These are phyloP conservation scores for Bruchidius siliquastri DNA, from an alignment of 2,888 invertebrate genomes.

Conservation along the genomic window DNA sequence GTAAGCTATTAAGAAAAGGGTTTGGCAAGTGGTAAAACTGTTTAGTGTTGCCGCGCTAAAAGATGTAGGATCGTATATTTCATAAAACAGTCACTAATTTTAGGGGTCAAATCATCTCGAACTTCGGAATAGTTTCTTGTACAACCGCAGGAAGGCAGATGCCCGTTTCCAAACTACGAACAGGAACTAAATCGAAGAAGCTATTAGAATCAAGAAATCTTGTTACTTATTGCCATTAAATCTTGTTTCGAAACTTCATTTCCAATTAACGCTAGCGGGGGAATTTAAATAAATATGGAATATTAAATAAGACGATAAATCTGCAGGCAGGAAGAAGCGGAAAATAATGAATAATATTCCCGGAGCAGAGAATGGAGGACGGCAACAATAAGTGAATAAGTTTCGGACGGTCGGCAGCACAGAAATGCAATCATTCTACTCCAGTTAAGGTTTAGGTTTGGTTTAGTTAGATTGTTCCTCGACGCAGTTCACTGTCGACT, in stretches of 20 bases:
- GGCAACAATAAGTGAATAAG: slow-evolving; percentile 31
- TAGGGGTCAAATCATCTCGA: too few species aligned
- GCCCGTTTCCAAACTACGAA: background rate
- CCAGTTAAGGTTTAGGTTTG: slow-evolving; percentile 51
- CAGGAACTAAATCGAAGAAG: background rate
- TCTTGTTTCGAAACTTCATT: background rate
- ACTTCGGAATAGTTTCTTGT: too few species aligned
- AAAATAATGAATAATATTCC: slow-evolving; percentile 21
- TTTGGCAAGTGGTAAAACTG: too few species aligned
- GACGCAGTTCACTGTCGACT: slow-evolving; percentile 49
- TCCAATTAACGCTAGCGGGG: slow-evolving; percentile 4
- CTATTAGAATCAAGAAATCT: background rate
- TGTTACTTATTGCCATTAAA: background rate
- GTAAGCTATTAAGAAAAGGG: too few species aligned
- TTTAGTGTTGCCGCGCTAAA: too few species aligned
- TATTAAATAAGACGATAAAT: slow-evolving; percentile 31
- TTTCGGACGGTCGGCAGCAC: slow-evolving; percentile 14
- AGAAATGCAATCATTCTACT: slow-evolving; percentile 51
- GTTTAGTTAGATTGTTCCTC: slow-evolving; percentile 50
- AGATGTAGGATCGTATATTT: too few species aligned
- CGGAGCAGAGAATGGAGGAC: slow-evolving; percentile 40
- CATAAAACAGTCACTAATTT: too few species aligned
- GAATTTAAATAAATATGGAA: slow-evolving; percentile 37
- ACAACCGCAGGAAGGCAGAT: too few species aligned
- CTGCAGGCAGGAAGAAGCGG: slow-evolving; percentile 20